Evolutionary conservation across 1,140 invertebrate genomes (phyloP).

Genomic region (Bombus cullumanus): DNA sequence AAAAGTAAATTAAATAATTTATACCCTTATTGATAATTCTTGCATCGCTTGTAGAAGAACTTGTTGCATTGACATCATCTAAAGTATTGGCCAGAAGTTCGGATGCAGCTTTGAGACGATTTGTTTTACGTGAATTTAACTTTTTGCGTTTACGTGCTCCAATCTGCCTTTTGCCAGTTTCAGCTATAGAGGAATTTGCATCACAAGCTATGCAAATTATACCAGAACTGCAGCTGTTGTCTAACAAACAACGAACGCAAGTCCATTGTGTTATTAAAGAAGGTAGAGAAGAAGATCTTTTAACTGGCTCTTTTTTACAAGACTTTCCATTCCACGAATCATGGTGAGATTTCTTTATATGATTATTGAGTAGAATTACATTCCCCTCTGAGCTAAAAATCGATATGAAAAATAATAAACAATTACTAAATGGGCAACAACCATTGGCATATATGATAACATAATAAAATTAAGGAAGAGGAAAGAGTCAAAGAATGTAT

Average conservation of each 20-base stretch:
- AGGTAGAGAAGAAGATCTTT: constrained; percentile 76
- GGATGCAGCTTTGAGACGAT: constrained; percentile 71
- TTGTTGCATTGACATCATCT: constrained; percentile 67
- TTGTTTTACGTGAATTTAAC: constrained; percentile 73
- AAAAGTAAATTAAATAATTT: neutral
- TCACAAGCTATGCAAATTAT: constrained; percentile 79
- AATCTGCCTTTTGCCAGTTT: constrained; percentile 76
- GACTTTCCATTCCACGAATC: constrained; percentile 74
- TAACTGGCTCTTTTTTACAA: constrained; percentile 58
- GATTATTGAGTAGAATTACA: constrained; percentile 59
- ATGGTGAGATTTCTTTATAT: constrained; percentile 68
- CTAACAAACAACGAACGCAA: constrained; percentile 79
- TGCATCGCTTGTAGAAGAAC: constrained; percentile 64
- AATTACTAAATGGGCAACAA: no score
- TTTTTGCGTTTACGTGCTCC: constrained; percentile 78
- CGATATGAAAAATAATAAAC: constrained; percentile 12
- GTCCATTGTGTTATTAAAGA: constrained; percentile 79
- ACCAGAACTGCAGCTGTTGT: constrained; percentile 77
- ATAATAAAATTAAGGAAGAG: neutral
- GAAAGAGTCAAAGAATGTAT: constrained; percentile 6
- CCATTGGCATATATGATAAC: neutral
- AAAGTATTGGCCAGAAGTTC: constrained; percentile 71
- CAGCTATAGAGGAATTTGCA: constrained; percentile 77
- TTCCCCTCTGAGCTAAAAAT: constrained; percentile 70
- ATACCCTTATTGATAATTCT: constrained; percentile 70